Conservation (phyloP, 2,888 invertebrate species). For the Epinotia bilunana region DNA sequence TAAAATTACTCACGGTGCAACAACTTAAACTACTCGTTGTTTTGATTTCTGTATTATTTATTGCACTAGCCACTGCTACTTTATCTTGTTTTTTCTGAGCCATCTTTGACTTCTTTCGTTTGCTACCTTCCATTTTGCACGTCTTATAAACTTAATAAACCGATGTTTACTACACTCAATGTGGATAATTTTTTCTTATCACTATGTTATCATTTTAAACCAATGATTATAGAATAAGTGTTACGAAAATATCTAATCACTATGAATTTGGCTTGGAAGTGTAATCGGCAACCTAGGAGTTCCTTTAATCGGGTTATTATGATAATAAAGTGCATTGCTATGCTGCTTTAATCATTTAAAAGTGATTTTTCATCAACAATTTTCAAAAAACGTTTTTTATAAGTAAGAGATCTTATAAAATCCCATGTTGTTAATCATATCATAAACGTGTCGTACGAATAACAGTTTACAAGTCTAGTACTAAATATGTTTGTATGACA, state of each 20-base stretch:
- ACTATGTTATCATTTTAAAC: constrained; percentile 27
- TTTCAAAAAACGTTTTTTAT: background rate
- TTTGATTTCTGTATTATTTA: constrained; percentile 11
- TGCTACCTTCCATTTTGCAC: constrained; percentile 34
- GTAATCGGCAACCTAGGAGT: constrained; percentile 10
- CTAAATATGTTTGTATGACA: too few species aligned
- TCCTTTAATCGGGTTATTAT: background rate
- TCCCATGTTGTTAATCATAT: background rate
- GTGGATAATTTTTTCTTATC: constrained; percentile 9
- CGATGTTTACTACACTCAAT: constrained; percentile 31
- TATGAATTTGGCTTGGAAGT: background rate
- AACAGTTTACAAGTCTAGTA: too few species aligned
- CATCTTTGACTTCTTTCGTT: constrained; percentile 40
- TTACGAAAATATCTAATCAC: constrained; percentile 31
- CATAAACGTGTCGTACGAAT: background rate
- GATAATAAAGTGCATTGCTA: constrained; percentile 18
- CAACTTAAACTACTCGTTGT: background rate
- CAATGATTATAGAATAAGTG: constrained; percentile 26
- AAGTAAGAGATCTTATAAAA: background rate
- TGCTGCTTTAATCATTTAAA: background rate
- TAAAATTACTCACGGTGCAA: constrained; percentile 17
- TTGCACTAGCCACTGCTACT: background rate
- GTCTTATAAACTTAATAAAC: constrained; percentile 5
- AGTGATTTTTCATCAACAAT: background rate
- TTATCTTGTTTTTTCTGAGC: constrained; percentile 29